These are phyloP conservation scores for Drosophila albomicans DNA, from an alignment of 1,140 invertebrate species.

Conservation along the genomic window DNA sequence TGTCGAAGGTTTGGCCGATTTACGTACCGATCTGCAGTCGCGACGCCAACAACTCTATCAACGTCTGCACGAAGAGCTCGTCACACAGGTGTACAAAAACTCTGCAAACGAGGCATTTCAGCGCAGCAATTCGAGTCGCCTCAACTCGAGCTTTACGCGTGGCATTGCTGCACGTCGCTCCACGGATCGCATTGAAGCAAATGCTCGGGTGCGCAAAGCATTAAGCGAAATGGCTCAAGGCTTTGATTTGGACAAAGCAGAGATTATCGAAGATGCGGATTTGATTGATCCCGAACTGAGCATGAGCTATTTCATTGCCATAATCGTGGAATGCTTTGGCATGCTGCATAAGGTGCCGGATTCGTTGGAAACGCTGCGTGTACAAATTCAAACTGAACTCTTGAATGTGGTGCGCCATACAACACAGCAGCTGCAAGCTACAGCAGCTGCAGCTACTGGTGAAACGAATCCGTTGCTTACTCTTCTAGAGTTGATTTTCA, in stretches of 20 bases:
- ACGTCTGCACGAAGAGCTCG: constrained; percentile 90
- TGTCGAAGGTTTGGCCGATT: constrained; percentile 93
- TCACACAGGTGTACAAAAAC: constrained; percentile 90
- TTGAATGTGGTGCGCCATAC: constrained; percentile 91
- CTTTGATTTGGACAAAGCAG: constrained; percentile 77
- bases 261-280: constrained; percentile 88
- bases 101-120: constrained; percentile 87
- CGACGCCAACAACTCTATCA: constrained; percentile 91
- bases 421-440: constrained; percentile 90
- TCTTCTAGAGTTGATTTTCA: constrained; percentile 88
- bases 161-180: constrained; percentile 86
- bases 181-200: constrained; percentile 85
- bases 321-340: constrained; percentile 94
- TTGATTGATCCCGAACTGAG: constrained; percentile 89
- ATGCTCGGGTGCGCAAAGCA: constrained; percentile 85
- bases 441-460: constrained; percentile 61
- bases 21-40: constrained; percentile 89
- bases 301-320: constrained; percentile 90
- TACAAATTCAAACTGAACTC: constrained; percentile 92
- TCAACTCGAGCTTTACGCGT: constrained; percentile 86
- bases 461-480: constrained; percentile 86
- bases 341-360: constrained; percentile 93
- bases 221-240: constrained; percentile 84
- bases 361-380: constrained; percentile 92
- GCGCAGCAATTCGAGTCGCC: constrained; percentile 87